Evolutionary conservation across 2,888 invertebrate genomes (phyloP).

Genomic region (Metalampra italica): DNA sequence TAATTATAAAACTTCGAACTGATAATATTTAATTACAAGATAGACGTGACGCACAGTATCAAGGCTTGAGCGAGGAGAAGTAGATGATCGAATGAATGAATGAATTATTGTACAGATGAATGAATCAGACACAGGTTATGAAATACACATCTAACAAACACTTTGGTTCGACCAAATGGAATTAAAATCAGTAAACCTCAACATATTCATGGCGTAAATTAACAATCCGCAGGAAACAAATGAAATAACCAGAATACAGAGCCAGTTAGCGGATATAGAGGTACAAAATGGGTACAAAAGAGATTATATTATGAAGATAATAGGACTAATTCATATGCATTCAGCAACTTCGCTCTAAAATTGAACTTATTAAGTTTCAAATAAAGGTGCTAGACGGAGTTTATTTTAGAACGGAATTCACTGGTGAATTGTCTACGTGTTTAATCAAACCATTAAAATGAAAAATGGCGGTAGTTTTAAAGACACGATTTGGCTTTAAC

Average conservation of each 20-base stretch:
- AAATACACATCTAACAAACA: too few species aligned
- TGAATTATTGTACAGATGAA: too few species aligned
- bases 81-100: too few species aligned
- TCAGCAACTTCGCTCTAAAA: conserved; percentile 22
- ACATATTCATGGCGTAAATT: neutral
- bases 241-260: neutral
- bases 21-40: too few species aligned
- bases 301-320: conserved; percentile 11
- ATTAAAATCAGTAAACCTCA: too few species aligned
- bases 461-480: neutral
- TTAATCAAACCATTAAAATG: neutral
- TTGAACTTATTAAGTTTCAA: conserved; percentile 36
- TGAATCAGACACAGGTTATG: too few species aligned
- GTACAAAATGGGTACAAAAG: neutral
- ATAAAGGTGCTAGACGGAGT: conserved; percentile 16
- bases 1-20: too few species aligned
- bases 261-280: neutral
- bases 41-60: too few species aligned
- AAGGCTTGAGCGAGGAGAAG: too few species aligned
- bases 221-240: neutral
- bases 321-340: conserved; percentile 35
- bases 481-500: neutral
- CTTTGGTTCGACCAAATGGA: too few species aligned
- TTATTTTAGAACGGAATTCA: neutral
- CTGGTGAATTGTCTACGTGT: conserved; percentile 1